Evolutionary conservation across 1,140 invertebrate species (phyloP), one percentile per base, ranked within the genome.

Genomic region (Batillaria attramentaria): DNA sequence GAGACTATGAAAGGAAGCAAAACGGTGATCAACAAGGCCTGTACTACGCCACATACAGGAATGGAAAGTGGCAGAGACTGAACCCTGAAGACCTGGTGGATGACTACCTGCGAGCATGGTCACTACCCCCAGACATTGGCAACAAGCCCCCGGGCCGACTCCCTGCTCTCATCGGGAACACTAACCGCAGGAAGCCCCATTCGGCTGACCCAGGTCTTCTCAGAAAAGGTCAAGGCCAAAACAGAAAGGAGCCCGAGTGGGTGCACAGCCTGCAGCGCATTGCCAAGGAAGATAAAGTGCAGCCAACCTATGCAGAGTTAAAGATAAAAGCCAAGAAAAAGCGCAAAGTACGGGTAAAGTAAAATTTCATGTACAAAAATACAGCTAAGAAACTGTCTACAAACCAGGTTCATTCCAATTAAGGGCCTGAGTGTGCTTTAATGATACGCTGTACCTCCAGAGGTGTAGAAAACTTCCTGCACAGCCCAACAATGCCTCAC

Each of bases 1-100:
- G 24, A 8, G 46, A 50, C 46, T 10, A 50, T 50, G 24, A 50
- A 13, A 24, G 24, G 46, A 24, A 50, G 46, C 10, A 24, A 24
- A 24, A 50, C 10, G 46, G 46, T 50, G 46, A 62, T 13, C 28
- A 62, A 35, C 37, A 16, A 16, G 73, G 54, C 35, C 6, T 75
- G 5, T 73, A 57, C 73, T 60, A 62, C 57, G n/a, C 54, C 24
- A 31, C 54, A 1, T 18, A 65, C 54, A 62, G 24, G 16, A 65
- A 60, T 37, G 57, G 54, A 1, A 16, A 24, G 18, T 75, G 73
- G 73, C 54, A 65, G 39, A 50, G 54, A 2, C 16, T 75, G 54
- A 60, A 75, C 28, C 73, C 73, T 2, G 72, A 75, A 33, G 73
- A 75, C 31, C 24, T 75, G 13, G 73, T 39, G 2, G 57, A 75